Base-by-base conservation (phyloP, 2,113 vertebrate genomes). In the Cavia porcellus region DNA sequence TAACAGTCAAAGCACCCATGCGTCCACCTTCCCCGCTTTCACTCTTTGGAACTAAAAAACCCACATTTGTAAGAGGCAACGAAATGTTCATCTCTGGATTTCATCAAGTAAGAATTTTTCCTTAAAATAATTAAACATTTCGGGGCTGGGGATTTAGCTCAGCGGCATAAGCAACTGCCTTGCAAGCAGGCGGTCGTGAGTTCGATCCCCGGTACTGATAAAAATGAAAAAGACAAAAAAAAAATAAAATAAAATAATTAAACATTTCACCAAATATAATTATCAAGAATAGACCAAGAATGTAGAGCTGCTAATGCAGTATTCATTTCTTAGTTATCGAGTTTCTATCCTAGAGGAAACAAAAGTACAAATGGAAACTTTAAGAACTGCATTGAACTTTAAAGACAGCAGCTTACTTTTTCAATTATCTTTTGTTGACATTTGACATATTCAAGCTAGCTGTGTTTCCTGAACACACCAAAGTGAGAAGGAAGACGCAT, bases 91-190 rank as follows among this genome's bases (percentile, higher is more conserved):
- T 35, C 70, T 68, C 32, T 25, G n/a, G 25, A 94, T 87, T 92
- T 85, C 42, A 92, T 28, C 85, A 81, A 35, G 17, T 19, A 91
- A 91, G 52, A 85, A 82, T 47, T 86, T 95, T 86, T 75, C 35
- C 89, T 94, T 87, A 93, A 94, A 95, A 86, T 55, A 52, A 89
- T 47, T 86, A 75, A 95, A 81, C 45, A 85, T 88, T 96, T 86
- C 88, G 38, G 38, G 38, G 38, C 38, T 38, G 38, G 38, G 38
- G 38, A 38, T 38, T 38, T 38, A 38, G 38, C 38, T 38, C 38
- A 38, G 38, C 38, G 38, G 38, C 38, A 38, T 38, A 38, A 38
- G 38, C 38, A 38, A 38, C 38, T 38, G 38, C 38, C 38, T 38
- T 38, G 38, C 38, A 38, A 38, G 38, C 38, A 38, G 38, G 38